Conservation (phyloP, 2,113 vertebrate species). For the Electrona antarctica region DNA sequence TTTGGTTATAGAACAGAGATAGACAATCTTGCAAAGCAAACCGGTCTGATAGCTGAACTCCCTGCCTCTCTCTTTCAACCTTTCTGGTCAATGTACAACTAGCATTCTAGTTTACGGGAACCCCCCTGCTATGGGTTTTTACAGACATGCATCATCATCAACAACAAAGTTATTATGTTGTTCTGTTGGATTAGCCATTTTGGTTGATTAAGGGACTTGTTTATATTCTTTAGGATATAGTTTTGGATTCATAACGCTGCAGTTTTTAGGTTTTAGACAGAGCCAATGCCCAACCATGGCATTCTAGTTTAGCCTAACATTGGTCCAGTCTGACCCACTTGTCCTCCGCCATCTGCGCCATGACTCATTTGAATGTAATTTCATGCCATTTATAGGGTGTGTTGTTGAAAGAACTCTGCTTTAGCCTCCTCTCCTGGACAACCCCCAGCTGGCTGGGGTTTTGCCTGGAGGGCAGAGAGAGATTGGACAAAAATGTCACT, state of each 20-base stretch:
- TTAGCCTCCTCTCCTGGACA: slow-evolving; percentile 43
- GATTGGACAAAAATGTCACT: slow-evolving; percentile 41
- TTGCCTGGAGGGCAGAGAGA: slow-evolving; percentile 41
- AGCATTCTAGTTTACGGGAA: slow-evolving; percentile 39
- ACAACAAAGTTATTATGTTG: not conserved
- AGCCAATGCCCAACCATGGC: slow-evolving; percentile 3
- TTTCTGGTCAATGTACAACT: slow-evolving; percentile 59
- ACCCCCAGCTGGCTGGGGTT: slow-evolving; percentile 49
- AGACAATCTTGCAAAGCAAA: slow-evolving; percentile 48
- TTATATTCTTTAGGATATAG: not conserved
- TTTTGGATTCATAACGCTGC: slow-evolving; percentile 31
- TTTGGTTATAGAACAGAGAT: slow-evolving; percentile 23
- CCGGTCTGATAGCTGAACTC: slow-evolving; percentile 35
- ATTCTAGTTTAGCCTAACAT: too few species aligned
- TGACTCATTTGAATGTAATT: slow-evolving; percentile 66
- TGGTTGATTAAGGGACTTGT: not conserved
- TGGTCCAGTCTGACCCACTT: not conserved
- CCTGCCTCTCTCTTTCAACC: not conserved
- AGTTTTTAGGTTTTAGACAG: slow-evolving; percentile 8
- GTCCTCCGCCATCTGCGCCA: slow-evolving; percentile 53
- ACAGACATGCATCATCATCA: slow-evolving; percentile 14
- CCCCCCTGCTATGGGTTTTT: slow-evolving; percentile 20
- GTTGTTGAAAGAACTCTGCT: slow-evolving; percentile 30
- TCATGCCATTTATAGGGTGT: slow-evolving; percentile 55
- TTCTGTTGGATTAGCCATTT: not conserved